A percentile compares a stretch with the other conserved stretches of the same genome.
These are phyloP conservation scores for Grantiella picta DNA, from an alignment of 2,113 vertebrate genomes.

Conservation along the genomic window DNA sequence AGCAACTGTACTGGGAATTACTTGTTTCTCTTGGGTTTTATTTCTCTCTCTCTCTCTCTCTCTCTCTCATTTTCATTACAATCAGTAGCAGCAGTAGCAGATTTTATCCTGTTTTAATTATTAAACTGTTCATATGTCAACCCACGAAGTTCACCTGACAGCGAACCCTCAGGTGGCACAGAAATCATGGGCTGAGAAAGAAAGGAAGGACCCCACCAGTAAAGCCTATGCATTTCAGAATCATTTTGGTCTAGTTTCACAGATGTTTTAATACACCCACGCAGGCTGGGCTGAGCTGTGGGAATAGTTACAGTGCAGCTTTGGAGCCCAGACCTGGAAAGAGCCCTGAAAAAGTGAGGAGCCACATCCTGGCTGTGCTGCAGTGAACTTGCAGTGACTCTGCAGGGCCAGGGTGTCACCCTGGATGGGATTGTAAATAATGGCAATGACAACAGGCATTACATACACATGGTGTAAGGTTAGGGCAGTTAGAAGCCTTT, in stretches of 20 bases:
- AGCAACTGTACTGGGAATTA: not conserved
- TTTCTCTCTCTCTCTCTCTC: not conserved
- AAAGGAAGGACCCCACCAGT: not conserved
- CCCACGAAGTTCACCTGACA: not conserved
- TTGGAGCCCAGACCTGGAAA: not conserved
- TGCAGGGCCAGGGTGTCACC: not conserved
- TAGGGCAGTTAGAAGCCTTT: not conserved
- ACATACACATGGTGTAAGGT: not conserved
- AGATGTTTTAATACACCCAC: not conserved
- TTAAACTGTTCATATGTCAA: not conserved
- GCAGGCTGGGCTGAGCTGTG: not conserved
- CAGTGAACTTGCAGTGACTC: not conserved
- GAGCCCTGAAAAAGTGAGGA: not conserved
- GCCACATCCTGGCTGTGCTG: not conserved
- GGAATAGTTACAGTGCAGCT: not conserved
- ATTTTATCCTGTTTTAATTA: not conserved
- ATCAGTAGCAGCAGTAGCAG: not conserved
- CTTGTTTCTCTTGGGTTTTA: not conserved
- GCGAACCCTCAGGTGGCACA: not conserved
- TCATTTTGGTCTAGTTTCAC: not conserved
- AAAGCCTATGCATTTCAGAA: not conserved
- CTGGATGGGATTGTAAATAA: accelerated
- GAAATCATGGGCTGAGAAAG: not conserved
- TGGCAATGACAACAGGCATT: not conserved
- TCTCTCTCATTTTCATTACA: not conserved